Base-by-base conservation (phyloP, 2,888 invertebrate species). In the Onthophagus sagittarius region DNA sequence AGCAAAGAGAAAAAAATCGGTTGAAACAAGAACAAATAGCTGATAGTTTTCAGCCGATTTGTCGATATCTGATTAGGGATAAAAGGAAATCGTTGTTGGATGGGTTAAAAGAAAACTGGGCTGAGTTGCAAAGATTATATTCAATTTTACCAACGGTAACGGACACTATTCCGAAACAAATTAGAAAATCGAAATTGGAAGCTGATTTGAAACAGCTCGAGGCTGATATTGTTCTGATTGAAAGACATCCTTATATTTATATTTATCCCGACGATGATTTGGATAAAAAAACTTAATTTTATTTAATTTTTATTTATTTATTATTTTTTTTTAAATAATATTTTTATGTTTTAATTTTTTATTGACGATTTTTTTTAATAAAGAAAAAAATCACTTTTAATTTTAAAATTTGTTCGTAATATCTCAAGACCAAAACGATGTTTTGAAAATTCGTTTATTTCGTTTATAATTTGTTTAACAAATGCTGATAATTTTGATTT, bases 71-170 rank as follows among this genome's bases (percentile, higher is more conserved):
- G 15, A 87, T 87, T 0, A 88, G 88, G 75, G 87, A 90, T 73
- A 91, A 92, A 80, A 53, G 39, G 11, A 53, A 4, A 53, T 75
- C 76, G 73, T 74, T 77, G 77, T 85, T 85, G 72, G 81, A 93
- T 91, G 93, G 93, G n/a, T 85, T 95, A 78, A 94, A 95, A 82
- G 86, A 89, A 71, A 94, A 95, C 82, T 95, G 96, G 92, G 90
- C 91, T 75, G 89, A 94, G 78, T 86, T 94, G 82, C 94, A 94
- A 84, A 92, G 91, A 79, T 89, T 90, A 15, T 97, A 94, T 83
- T 92, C 95, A 78, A 89, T 92, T 71, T 86, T 96, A 72, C 94
- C 97, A 0, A 92, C 97, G 82, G 87, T 94, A n/a, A 94, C 93
- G 0, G 96, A 97, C 81, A 96, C 96, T 0, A 89, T 91, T 11